phyloP scores from a whole-genome alignment of 2,113 vertebrate genomes.

The Narcine bancroftii region DNA sequence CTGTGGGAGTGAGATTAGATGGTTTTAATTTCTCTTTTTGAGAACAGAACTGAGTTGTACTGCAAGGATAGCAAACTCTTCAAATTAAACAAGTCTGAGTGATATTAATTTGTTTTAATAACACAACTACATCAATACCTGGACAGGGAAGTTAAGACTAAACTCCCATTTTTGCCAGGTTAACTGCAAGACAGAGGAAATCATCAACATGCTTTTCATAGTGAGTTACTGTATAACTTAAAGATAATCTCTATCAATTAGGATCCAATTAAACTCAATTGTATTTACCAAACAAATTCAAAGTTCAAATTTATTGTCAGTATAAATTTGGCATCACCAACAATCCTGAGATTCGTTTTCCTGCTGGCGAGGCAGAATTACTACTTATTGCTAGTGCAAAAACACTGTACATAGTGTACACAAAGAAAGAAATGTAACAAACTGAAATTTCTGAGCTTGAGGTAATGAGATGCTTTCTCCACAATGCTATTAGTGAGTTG shows the following conservation, averaged over 20 bases:
- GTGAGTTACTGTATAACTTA: background rate
- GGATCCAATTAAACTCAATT: background rate
- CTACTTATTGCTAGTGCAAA: too few species aligned
- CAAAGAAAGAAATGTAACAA: too few species aligned
- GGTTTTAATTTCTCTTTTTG: background rate
- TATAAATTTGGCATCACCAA: too few species aligned
- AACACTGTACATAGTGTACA: too few species aligned
- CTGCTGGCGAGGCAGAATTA: too few species aligned
- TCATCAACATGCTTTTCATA: background rate
- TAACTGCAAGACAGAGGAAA: background rate
- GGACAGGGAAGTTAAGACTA: background rate
- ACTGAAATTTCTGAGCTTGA: too few species aligned
- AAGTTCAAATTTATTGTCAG: too few species aligned
- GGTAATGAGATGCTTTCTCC: too few species aligned
- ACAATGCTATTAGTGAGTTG: too few species aligned
- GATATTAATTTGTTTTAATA: background rate
- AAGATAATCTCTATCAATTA: background rate
- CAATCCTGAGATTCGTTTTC: too few species aligned
- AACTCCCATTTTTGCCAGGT: background rate
- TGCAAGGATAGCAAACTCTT: background rate
- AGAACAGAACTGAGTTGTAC: background rate
- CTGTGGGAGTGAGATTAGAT: background rate
- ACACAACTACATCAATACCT: background rate
- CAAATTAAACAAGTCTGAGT: background rate
- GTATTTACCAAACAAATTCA: background rate